phyloP scores from a whole-genome alignment of 2,113 vertebrate species.

The Hemicordylus capensis region DNA sequence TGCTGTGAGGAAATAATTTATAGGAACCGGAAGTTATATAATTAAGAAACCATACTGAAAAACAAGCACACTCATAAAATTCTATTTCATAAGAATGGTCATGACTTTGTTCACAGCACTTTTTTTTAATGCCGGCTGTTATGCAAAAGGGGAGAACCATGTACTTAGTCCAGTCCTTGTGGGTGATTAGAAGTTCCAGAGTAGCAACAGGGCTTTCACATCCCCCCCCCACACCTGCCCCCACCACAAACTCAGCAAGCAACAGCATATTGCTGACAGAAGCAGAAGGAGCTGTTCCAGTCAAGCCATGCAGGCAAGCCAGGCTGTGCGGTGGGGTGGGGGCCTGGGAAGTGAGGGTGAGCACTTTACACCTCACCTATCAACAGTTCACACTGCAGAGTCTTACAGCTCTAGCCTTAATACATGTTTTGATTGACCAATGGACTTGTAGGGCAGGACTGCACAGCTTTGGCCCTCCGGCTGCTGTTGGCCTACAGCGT shows the following conservation, averaged over 20 bases:
- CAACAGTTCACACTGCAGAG: no score
- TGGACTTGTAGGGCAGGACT: no score
- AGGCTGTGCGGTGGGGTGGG: slow-evolving; percentile 30
- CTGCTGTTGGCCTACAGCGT: no score
- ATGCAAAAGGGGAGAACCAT: not conserved
- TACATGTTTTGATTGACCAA: no score
- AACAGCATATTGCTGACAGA: not conserved
- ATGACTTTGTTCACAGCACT: slow-evolving; percentile 20
- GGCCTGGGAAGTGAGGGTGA: slow-evolving; percentile 25
- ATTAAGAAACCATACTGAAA: slow-evolving; percentile 34
- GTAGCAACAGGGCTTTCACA: not conserved
- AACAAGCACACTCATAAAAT: not conserved
- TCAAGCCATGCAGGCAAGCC: slow-evolving; percentile 32
- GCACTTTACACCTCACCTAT: no score
- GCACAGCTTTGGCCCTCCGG: no score
- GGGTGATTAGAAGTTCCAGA: not conserved
- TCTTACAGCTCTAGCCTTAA: no score
- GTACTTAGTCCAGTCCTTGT: not conserved
- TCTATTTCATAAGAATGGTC: slow-evolving; percentile 8
- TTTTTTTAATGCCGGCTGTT: not conserved
- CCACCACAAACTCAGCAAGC: not conserved
- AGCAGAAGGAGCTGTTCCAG: not conserved
- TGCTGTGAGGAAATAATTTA: slow-evolving; percentile 9
- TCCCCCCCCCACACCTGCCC: no score
- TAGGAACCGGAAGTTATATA: slow-evolving; percentile 11